Evolutionary conservation across 2,797 vertebrate genomes (phyloP), one percentile per base, ranked within the genome.

Genomic region (Lacerta bilineata): DNA sequence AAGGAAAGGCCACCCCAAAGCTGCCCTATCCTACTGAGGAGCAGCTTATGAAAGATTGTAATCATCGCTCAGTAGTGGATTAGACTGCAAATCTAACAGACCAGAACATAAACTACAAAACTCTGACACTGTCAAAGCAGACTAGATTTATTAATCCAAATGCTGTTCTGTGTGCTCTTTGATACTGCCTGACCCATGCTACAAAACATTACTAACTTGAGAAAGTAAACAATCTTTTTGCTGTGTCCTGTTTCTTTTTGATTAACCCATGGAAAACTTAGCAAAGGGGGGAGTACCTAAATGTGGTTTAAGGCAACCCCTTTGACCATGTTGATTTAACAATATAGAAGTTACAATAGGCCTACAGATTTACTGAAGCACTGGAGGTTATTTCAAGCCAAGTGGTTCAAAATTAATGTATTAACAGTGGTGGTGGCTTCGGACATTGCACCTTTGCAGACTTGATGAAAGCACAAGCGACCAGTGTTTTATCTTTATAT

Each of bases 61-160:
- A 88, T 72, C 88, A 85, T 0, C 64, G 85, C 69, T 90, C 91
- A 87, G 71, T 0, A 1, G 69, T 11, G 86, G 80, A 83, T 81
- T 41, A 84, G 88, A 80, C 72, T 79, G 80, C 71, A 84, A 80
- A 89, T 83, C 18, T 55, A 33, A 5, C 72, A 74, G 79, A 83
- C 66, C 66, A 50, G 17, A 76, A 1, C 0, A 74, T 1, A 3
- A 39, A 69, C 71, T 85, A 33, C 59, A 85, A 46, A 69, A 82
- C 84, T 46, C 86, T 69, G 81, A 80, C 66, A 84, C 18, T 0
- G 0, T 23, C 55, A 41, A 85, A 90, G 80, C 0, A 2, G 80
- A 33, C 82, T 64, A 55, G 74, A 86, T 81, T 89, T 88, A 90
- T 25, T 72, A 13, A 89, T 39, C 68, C n/a, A 43, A 55, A 36